Percentiles rank a stretch among this genome's conserved stretches.
Evolutionary conservation across 2,113 vertebrate genomes (phyloP).

Genomic region (Tetrax tetrax): DNA sequence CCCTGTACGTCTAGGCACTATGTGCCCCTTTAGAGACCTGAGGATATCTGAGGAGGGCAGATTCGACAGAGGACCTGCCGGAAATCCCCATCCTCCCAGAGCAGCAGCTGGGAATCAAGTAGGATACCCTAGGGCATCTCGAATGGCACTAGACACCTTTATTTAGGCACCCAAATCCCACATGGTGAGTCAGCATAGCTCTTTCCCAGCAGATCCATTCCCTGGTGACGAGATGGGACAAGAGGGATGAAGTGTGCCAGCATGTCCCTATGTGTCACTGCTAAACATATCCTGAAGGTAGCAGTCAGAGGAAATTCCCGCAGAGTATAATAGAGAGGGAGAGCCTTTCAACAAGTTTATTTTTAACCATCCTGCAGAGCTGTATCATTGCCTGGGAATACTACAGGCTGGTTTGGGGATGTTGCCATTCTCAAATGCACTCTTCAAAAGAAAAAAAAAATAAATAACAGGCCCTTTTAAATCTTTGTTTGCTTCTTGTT

Average conservation of each 20-base stretch:
- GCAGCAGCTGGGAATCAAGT: neutral
- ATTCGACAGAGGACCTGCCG: neutral
- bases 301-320: neutral
- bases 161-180: neutral
- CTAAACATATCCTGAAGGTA: neutral
- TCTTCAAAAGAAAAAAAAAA: neutral
- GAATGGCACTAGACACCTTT: neutral
- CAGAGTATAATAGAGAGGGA: neutral
- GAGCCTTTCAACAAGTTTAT: neutral
- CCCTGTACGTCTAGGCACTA: fast-evolving
- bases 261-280: neutral
- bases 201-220: neutral
- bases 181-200: neutral
- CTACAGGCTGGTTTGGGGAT: neutral
- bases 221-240: neutral
- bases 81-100: neutral
- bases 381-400: neutral
- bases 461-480: neutral
- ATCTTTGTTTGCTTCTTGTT: neutral
- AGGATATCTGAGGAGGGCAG: neutral
- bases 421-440: neutral
- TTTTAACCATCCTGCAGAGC: neutral
- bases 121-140: neutral
- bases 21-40: neutral
- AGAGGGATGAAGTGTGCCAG: neutral